phyloP scores from a whole-genome alignment of 2,797 vertebrate genomes.

The Coluber constrictor region DNA sequence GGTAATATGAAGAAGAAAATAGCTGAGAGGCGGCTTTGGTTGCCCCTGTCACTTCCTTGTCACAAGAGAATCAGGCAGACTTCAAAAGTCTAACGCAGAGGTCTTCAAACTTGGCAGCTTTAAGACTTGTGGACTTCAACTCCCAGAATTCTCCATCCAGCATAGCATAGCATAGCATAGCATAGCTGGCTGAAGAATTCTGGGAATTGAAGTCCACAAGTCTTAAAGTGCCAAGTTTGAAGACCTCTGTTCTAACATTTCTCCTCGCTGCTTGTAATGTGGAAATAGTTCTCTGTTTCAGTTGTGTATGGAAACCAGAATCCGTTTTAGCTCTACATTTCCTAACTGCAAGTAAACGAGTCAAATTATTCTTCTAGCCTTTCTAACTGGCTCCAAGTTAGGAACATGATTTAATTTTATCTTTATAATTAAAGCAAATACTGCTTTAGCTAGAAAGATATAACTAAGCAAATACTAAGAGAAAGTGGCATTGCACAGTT shows the following conservation, averaged over 20 bases:
- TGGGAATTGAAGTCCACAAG: no score
- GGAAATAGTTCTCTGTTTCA: not conserved
- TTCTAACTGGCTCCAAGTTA: not conserved
- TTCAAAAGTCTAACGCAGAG: no score
- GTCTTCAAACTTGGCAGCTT: no score
- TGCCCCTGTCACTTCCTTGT: no score
- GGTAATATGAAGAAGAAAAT: not conserved
- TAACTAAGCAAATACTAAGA: not conserved
- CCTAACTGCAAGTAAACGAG: not conserved
- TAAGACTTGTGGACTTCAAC: no score
- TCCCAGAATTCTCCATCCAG: no score
- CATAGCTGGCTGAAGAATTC: no score
- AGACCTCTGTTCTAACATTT: no score
- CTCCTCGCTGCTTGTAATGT: not conserved
- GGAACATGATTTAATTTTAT: not conserved
- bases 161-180: no score
- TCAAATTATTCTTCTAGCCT: not conserved
- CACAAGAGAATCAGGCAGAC: not conserved
- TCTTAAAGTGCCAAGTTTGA: no score
- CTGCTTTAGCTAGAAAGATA: not conserved
- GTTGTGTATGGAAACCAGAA: not conserved
- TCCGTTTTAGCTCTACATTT: not conserved
- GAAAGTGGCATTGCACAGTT: not conserved
- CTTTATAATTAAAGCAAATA: not conserved
- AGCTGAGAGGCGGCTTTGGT: not conserved